Conservation (phyloP, 2,113 vertebrate species). For the Prunella himalayana region DNA sequence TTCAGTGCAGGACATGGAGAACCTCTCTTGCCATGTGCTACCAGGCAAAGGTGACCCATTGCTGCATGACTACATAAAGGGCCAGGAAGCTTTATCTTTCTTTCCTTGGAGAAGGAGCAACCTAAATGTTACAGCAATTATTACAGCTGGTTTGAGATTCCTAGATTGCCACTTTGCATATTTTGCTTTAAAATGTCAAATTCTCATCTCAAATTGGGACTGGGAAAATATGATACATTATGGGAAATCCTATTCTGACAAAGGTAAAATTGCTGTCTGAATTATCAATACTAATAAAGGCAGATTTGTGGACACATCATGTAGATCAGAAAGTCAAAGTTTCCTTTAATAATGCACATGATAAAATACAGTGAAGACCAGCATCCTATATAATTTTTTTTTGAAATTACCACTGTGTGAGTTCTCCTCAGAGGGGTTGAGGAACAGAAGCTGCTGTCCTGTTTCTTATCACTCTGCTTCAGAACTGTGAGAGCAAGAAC, state of each 20-base stretch:
- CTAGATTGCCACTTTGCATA: background rate
- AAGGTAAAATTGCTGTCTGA: background rate
- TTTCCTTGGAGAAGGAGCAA: background rate
- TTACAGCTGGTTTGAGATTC: background rate
- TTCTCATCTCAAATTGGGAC: background rate
- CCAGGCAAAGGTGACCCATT: background rate
- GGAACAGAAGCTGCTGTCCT: background rate
- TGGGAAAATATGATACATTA: background rate
- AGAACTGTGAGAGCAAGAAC: background rate
- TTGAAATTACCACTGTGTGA: background rate
- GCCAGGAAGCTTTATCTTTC: background rate
- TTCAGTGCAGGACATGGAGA: fast-evolving
- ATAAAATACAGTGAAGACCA: background rate
- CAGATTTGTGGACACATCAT: background rate
- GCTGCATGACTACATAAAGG: background rate
- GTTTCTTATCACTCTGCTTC: background rate
- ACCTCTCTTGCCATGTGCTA: background rate
- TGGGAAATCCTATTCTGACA: background rate
- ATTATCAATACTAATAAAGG: background rate
- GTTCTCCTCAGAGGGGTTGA: background rate
- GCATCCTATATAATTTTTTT: background rate
- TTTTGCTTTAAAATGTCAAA: background rate
- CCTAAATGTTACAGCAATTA: background rate
- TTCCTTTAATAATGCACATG: background rate
- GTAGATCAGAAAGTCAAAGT: background rate